Evolutionary conservation across 2,113 vertebrate species (phyloP), one percentile per base, ranked within the genome.

Genomic region (Periophthalmus modestus): DNA sequence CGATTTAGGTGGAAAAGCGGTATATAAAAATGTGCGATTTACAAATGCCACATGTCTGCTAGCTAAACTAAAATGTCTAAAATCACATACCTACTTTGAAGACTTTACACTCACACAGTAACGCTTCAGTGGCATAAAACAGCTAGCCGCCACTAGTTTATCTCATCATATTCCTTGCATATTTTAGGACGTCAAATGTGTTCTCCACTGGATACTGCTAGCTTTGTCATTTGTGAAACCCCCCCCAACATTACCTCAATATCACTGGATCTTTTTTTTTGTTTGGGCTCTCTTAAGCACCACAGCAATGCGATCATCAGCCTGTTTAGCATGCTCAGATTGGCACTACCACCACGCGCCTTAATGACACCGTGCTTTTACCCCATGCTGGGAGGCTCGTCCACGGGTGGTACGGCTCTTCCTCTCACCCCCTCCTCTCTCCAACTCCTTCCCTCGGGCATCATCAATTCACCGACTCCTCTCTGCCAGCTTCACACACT

Each of bases 391-490:
- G 87, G 96, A 96, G 55, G 95, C 92, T 82, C 89, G 93, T 94
- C 89, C 91, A 93, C 95, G 87, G 94, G 96, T 92, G 89, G 91
- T 94, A 94, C 91, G 87, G 92, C 94, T 95, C 36, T 9, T 9
- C 36, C 36, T 39, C 36, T 39, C 36, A 7, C 36, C 7, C 36
- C 36, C 36, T 5, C 36, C 36, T 9, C 5, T 39, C 91, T 94
- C 90, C 91, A 19, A 19, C 50, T 18, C 50, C 28, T n/a, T n/a
- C 52, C 52, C 52, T 54, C 52, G 52, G 85, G 94, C 94, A 93
- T 95, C 95, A 95, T 96, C 95, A 94, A 96, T 96, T 95, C 94
- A 92, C 91, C 87, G 90, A 94, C 93, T 95, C 84, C 88, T 95
- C 92, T 91, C 55, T 10, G 39, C 7, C 82, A 95, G 94, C 94